phyloP scores from a whole-genome alignment of 2,797 vertebrate genomes.

The Glossophaga mutica region DNA sequence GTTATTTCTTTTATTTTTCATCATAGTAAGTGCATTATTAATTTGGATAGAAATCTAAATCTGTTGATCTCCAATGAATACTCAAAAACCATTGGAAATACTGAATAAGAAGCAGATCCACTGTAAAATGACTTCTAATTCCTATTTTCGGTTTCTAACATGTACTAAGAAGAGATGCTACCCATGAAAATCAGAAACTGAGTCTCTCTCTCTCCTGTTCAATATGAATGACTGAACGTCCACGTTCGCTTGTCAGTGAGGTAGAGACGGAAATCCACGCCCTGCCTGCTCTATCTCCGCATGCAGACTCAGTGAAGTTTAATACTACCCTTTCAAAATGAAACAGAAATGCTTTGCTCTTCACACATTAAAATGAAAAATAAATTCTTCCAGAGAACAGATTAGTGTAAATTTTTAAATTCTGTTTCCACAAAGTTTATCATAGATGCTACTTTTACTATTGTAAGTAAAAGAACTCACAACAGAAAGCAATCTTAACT shows the following conservation, averaged over 20 bases:
- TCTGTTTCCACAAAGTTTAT: not conserved
- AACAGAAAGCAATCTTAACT: not conserved
- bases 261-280: not conserved
- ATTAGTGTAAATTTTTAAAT: constrained; percentile 21
- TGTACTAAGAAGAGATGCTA: not conserved
- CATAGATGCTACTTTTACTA: not conserved
- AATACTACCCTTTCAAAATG: constrained; percentile 1
- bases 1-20: constrained; percentile 2
- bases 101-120: not conserved
- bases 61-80: not conserved
- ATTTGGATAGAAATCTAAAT: not conserved
- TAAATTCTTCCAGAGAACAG: not conserved
- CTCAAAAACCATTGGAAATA: constrained; percentile 16
- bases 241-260: not conserved
- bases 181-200: not conserved
- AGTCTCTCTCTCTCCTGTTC: not conserved
- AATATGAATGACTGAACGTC: not conserved
- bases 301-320: not conserved
- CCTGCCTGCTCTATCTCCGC: not conserved
- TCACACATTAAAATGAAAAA: not conserved
- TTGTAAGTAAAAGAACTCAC: not conserved
- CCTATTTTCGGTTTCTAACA: constrained; percentile 20
- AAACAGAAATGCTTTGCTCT: constrained; percentile 8
- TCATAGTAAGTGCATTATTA: not conserved
- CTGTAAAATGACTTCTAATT: not conserved